Evolutionary conservation across 1,140 invertebrate genomes (phyloP).

Genomic region (Drosophila kanapiae): DNA sequence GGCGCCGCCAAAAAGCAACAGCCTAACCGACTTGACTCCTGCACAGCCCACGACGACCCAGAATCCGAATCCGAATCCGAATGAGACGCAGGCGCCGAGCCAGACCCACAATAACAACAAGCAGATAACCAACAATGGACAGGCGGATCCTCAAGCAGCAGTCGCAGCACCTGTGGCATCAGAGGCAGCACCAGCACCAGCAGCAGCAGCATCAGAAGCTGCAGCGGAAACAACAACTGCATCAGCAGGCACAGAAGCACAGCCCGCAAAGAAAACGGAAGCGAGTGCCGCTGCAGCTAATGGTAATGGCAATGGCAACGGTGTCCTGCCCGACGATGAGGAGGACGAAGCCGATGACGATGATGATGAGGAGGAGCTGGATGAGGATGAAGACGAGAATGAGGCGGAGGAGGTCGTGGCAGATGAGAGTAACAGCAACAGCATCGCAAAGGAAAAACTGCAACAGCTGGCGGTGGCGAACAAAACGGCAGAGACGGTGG

Average conservation of each 20-base stretch:
- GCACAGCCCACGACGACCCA: conserved; percentile 25
- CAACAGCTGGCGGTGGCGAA: conserved; percentile 51
- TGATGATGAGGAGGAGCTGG: conserved; percentile 59
- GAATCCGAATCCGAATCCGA: conserved; percentile 27
- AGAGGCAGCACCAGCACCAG: conserved; percentile 13
- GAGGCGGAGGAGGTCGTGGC: conserved; percentile 68
- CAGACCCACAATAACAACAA: conserved; percentile 61
- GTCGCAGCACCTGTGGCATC: conserved; percentile 10
- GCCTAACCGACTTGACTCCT: conserved; percentile 32
- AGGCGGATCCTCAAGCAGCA: conserved; percentile 20
- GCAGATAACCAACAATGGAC: conserved; percentile 63
- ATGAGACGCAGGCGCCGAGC: conserved; percentile 35
- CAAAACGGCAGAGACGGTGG: conserved; percentile 31
- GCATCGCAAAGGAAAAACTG: conserved; percentile 59
- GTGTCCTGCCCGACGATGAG: conserved; percentile 57
- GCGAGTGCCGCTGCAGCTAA: conserved; percentile 48
- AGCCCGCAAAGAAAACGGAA: conserved; percentile 22
- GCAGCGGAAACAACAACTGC: conserved; percentile 28
- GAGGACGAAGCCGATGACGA: conserved; percentile 62
- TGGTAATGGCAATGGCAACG: conserved; percentile 62
- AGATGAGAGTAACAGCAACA: conserved; percentile 74
- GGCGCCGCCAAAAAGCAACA: conserved; percentile 86
- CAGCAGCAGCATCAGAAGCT: conserved; percentile 28
- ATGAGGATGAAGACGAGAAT: conserved; percentile 62
- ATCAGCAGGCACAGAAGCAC: conserved; percentile 18